Evolutionary conservation across 64 coral and sea anemone species (phyloP), one percentile per base, ranked within the genome.

Genomic region (Cladopsammia gracilis): DNA sequence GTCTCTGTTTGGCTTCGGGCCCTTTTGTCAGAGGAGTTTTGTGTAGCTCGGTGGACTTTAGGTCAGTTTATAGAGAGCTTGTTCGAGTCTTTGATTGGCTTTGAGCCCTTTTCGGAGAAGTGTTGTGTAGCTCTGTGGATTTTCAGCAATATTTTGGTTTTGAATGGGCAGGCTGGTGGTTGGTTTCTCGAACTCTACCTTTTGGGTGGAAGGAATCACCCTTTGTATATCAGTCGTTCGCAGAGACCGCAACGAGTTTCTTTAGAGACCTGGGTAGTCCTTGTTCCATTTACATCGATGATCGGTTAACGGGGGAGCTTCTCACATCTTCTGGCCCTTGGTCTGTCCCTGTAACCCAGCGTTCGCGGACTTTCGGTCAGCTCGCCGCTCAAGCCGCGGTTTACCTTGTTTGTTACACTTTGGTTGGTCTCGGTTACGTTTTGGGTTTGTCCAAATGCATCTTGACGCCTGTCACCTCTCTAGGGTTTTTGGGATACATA

Each of bases 171-270:
- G 77, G 48, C 12, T 51, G 44, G 48, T 70, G 83, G 83, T 43
- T 66, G 4, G 60, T 86, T 52, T 19, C 61, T 10, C 4, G 2
- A 13, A 86, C 2, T 22, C 50, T 86, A 25, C 83, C 83, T 45
- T 86, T 86, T 48, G 84, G 64, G 8, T 87, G 84, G 84, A 87
- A 71, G 16, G 23, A 52, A 47, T 84, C 84, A 5, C 84, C 84
- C 3, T 71, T 62, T 45, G 68, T 88, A 1, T 88, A 88, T 47
- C 85, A 88, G 54, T 72, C 67, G 3, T 6, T 88, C 3, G 85
- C 65, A n/a, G 19, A 72, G 65, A 45, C 2, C 2, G 10, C 70
- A 7, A 73, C 85, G 9, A 6, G 34, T 59, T 88, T 57, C 67
- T 73, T 73, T 15, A n/a, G 67, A 5, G 45, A 88, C 9, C 14